Conservation (phyloP, 2,113 vertebrate genomes). For the Carollia perspicillata region DNA sequence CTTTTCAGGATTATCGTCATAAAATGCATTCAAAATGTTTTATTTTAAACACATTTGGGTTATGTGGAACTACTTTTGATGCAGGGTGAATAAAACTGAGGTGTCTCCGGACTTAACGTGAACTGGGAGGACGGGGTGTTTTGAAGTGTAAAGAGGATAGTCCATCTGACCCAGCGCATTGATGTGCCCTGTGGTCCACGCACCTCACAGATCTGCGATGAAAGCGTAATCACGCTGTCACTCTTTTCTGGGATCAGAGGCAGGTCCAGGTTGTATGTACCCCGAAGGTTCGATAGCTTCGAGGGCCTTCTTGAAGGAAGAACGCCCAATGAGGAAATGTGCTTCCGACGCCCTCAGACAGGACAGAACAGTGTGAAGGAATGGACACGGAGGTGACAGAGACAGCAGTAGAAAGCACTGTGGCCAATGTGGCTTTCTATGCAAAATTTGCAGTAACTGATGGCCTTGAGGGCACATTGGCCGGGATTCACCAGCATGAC, state of each 20-base stretch:
- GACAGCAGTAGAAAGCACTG: not conserved
- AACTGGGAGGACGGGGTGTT: not conserved
- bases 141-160: not conserved
- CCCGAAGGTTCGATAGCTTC: not conserved
- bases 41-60: too few relatives aligned
- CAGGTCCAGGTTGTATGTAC: not conserved
- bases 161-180: not conserved
- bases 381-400: not conserved
- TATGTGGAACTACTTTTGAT: too few relatives aligned
- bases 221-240: not conserved
- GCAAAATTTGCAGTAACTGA: not conserved
- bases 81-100: too few relatives aligned
- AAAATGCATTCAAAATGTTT: too few relatives aligned
- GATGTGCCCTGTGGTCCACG: too few relatives aligned
- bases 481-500: not conserved
- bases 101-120: not conserved
- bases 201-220: not conserved
- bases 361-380: not conserved
- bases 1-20: too few relatives aligned
- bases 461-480: not conserved
- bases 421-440: not conserved
- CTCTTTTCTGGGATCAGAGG: not conserved
- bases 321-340: not conserved
- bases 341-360: not conserved
- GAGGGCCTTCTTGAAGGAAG: not conserved